Percentiles rank a stretch among this genome's conserved stretches.
phyloP scores from a whole-genome alignment of 2,113 vertebrate genomes.

The Pteropus alecto region DNA sequence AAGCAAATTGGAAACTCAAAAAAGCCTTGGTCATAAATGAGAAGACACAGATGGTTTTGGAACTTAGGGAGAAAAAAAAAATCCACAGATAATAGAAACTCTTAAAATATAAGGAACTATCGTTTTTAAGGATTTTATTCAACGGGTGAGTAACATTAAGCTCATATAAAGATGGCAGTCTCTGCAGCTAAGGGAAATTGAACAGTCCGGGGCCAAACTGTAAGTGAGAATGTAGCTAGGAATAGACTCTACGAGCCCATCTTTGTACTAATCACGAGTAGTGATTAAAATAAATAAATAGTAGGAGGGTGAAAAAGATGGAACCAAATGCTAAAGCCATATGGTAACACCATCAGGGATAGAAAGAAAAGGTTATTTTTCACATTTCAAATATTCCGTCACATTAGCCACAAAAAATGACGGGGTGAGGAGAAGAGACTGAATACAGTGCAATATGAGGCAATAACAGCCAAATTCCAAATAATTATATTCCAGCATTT shows the following conservation, averaged over 20 bases:
- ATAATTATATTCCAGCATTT: neutral
- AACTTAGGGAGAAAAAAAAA: conserved; percentile 26
- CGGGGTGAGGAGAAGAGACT: neutral
- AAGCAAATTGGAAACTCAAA: conserved; percentile 64
- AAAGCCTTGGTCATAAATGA: conserved; percentile 68
- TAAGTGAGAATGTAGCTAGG: conserved; percentile 1
- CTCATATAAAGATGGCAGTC: conserved; percentile 48
- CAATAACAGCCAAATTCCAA: neutral
- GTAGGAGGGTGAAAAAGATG: conserved; percentile 64
- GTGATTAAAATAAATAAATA: conserved; percentile 73
- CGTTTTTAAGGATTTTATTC: conserved; percentile 59
- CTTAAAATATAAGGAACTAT: conserved; percentile 46
- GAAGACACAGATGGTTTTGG: conserved; percentile 68
- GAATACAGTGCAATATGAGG: neutral
- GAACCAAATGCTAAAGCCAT: conserved; percentile 65
- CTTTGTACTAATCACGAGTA: conserved; percentile 27
- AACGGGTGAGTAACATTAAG: neutral
- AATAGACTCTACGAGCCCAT: conserved; percentile 30
- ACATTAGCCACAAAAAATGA: neutral
- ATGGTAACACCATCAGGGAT: conserved; percentile 53
- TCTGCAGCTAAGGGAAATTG: neutral
- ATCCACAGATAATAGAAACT: conserved; percentile 46
- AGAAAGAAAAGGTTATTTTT: conserved; percentile 44
- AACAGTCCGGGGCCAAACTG: neutral
- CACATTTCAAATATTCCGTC: conserved; percentile 47